phyloP scores from a whole-genome alignment of 1,140 invertebrate genomes.

The Galleria mellonella region DNA sequence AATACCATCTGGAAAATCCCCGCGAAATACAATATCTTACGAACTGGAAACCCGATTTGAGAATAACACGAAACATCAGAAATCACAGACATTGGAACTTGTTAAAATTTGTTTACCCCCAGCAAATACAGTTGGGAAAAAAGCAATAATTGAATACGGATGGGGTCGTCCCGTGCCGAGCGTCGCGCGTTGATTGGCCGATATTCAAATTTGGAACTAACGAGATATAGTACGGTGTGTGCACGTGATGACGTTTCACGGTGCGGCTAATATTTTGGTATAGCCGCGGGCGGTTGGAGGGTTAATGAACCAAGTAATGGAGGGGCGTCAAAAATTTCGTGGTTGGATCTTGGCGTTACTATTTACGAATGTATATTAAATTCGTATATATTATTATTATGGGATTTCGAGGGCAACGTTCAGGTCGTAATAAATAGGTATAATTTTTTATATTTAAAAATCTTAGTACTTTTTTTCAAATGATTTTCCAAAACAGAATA shows the following conservation, averaged over 20 bases:
- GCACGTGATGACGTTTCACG: constrained; percentile 40
- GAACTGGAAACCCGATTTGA: no score
- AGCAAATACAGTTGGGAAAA: constrained; percentile 22
- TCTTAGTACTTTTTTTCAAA: no score
- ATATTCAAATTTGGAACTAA: constrained; percentile 55
- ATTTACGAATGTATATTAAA: no score
- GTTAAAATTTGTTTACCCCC: constrained; percentile 20
- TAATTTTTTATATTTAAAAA: no score
- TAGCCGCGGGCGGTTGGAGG: constrained; percentile 27
- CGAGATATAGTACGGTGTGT: constrained; percentile 34
- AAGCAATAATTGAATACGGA: constrained; percentile 8
- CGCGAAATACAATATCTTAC: no score
- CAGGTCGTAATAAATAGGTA: no score
- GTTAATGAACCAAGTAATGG: constrained; percentile 40
- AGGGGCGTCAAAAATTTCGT: constrained; percentile 28
- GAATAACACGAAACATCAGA: neutral
- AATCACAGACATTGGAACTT: neutral
- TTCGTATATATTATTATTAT: no score
- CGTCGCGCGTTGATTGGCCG: constrained; percentile 42
- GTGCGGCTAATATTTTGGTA: constrained; percentile 51
- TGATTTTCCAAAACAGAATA: no score
- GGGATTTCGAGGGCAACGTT: no score
- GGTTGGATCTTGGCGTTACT: constrained; percentile 1
- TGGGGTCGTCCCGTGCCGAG: constrained; percentile 3
- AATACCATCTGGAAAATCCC: no score